Conservation (phyloP, 2,888 invertebrate genomes). For the Philaethria dido region DNA sequence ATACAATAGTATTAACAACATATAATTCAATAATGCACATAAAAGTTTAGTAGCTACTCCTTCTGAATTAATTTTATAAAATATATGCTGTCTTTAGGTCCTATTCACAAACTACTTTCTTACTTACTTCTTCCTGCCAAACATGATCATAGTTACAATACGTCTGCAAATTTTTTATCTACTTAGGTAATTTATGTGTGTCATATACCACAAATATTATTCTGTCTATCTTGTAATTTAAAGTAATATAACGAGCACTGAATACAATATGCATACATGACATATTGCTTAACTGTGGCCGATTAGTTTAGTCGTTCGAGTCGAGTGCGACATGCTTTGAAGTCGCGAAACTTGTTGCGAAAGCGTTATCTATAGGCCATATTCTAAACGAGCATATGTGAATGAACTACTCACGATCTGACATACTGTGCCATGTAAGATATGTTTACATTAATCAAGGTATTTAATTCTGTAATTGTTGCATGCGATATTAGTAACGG, state of each 20-base stretch:
- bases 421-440: slow-evolving; percentile 23
- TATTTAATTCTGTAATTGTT: not conserved
- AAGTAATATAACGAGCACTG: not conserved
- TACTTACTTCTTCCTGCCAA: too few species aligned
- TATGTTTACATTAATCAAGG: slow-evolving; percentile 4
- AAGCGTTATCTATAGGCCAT: slow-evolving; percentile 44
- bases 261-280: not conserved
- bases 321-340: slow-evolving; percentile 34
- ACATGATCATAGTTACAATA: too few species aligned
- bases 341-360: slow-evolving; percentile 44
- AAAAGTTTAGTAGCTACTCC: too few species aligned
- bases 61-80: too few species aligned
- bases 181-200: too few species aligned
- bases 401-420: slow-evolving; percentile 49
- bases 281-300: slow-evolving; percentile 9
- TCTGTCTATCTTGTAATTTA: not conserved
- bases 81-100: too few species aligned
- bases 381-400: slow-evolving; percentile 44
- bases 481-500: too few species aligned
- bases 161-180: too few species aligned
- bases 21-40: too few species aligned
- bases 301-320: slow-evolving; percentile 23
- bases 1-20: too few species aligned
- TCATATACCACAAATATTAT: not conserved
- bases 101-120: too few species aligned